Conservation (phyloP, 2,113 vertebrate species). For the Sceloporus tristichus region DNA sequence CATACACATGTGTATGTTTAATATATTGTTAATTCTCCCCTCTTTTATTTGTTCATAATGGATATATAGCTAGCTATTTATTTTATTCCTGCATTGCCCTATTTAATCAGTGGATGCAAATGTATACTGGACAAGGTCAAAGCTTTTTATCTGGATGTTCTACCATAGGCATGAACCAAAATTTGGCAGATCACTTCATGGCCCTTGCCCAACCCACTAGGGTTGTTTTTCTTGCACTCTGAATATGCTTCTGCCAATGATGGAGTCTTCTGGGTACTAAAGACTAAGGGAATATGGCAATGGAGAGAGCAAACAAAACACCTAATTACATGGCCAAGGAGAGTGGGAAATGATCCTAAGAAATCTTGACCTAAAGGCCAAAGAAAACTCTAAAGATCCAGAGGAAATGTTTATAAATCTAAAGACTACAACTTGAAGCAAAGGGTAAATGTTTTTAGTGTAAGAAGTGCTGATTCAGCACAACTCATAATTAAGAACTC, state of each 20-base stretch:
- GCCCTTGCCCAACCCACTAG: not conserved
- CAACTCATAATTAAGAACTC: not conserved
- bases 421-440: not conserved
- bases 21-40: not conserved
- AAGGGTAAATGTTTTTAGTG: not conserved
- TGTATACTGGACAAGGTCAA: not conserved
- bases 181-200: not conserved
- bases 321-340: not conserved
- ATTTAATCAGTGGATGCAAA: not conserved
- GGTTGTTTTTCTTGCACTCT: too few species aligned
- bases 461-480: not conserved
- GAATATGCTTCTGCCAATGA: not conserved
- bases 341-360: not conserved
- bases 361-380: not conserved
- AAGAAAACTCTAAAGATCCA: not conserved
- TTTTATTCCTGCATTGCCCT: not conserved
- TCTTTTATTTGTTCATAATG: not conserved
- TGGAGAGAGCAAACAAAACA: not conserved
- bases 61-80: not conserved
- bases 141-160: not conserved
- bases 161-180: not conserved
- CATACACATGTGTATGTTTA: not conserved
- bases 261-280: too few species aligned
- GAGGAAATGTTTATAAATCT: not conserved
- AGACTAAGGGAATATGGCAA: not conserved